A percentile compares a stretch with the other conserved stretches of the same genome.
Evolutionary conservation across 2,888 invertebrate genomes (phyloP).

Genomic region (Pachycephus smyrnensis): DNA sequence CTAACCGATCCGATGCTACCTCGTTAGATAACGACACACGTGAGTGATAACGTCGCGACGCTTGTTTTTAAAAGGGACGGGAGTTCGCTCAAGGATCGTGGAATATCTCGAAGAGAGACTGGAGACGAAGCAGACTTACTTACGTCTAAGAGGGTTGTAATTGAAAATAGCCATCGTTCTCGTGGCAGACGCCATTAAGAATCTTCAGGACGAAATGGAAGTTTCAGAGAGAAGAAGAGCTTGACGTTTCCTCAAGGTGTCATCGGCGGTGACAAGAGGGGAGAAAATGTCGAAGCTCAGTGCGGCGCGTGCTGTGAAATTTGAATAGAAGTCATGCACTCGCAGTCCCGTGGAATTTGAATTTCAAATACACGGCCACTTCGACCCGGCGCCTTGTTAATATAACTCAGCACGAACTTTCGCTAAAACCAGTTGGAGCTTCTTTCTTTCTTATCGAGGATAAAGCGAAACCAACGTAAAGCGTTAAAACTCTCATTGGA

Average conservation of each 20-base stretch:
- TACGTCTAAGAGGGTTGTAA: neutral
- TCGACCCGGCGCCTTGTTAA: neutral
- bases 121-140: neutral
- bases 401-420: neutral
- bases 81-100: neutral
- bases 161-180: neutral
- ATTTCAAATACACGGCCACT: neutral
- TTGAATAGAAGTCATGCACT: constrained; percentile 7
- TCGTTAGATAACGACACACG: neutral
- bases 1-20: neutral
- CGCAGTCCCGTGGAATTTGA: constrained; percentile 4
- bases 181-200: neutral
- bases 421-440: neutral
- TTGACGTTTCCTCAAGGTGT: neutral
- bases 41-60: neutral
- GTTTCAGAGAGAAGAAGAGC: neutral
- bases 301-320: constrained; percentile 2
- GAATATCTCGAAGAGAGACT: neutral
- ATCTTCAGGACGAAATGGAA: neutral
- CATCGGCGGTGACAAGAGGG: neutral
- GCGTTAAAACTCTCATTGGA: neutral
- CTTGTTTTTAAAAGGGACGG: neutral
- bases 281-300: neutral
- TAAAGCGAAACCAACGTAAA: neutral
- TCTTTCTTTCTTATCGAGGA: neutral